Base-by-base conservation (phyloP, 2,888 invertebrate genomes). In the Lamellibrachia columna region DNA sequence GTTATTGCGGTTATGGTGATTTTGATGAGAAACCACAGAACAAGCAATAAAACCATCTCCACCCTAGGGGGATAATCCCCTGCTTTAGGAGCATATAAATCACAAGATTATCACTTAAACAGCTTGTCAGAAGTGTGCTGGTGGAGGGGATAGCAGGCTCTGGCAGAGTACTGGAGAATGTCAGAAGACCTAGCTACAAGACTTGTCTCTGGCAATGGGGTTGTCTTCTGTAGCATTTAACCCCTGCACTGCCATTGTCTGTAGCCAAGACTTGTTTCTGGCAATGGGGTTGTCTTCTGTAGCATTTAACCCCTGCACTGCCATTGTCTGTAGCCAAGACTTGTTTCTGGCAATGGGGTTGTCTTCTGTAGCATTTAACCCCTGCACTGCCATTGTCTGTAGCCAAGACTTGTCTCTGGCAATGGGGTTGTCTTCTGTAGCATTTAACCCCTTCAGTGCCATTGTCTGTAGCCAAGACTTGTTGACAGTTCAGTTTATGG, bases 21-120 rank as follows among this genome's bases (percentile, higher is more conserved):
- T 75, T 75, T 11, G 11, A 75, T 75, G 75, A 75, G 75, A 75
- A 75, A 75, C 75, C 75, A 75, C 75, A 75, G 75, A 75, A 75
- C 75, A 75, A 75, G 75, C 75, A 75, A 75, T 75, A 75, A 75
- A 22, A 75, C 75, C 75, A 75, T 75, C 15, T 75, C n/a, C 75
- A 75, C 75, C 75, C n/a, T 75, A n/a, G 75, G 15, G 75, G 75
- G 75, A 75, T 75, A 22, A 75, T 75, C n/a, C 22, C 75, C 75
- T 75, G n/a, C 22, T 75, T 75, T 75, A 75, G 22, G 22, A 75
- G 75, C 15, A 6, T 75, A 75, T 75, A 75, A 75, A 75, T 22
- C 75, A 75, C 75, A 11, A 22, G 75, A 4, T 22, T 75, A 6
- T n/a, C 75, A 22, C 75, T n/a, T 75, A 2, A 22, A 75, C 22